These are phyloP conservation scores for Phenganax marumi DNA, from an alignment of 92 coral and sea anemone species.

Conservation along the genomic window DNA sequence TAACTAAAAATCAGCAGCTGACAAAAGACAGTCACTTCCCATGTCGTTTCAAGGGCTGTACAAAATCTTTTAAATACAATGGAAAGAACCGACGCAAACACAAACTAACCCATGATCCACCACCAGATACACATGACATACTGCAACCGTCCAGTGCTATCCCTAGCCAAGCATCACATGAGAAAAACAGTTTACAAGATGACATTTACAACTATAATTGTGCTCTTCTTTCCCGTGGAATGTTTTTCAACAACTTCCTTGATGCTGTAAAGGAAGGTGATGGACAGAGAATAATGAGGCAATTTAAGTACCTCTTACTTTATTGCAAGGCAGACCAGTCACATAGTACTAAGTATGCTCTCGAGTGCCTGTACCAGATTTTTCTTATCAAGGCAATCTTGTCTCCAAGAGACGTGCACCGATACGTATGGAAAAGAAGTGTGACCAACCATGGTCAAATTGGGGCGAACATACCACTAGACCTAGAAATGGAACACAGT, in stretches of 20 bases:
- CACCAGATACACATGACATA: conserved; percentile 22
- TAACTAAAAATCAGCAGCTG: conserved; percentile 38
- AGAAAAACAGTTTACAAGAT: conserved; percentile 27
- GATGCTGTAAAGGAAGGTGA: conserved; percentile 66
- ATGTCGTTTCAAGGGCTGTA: conserved; percentile 56
- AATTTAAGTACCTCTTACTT: conserved; percentile 56
- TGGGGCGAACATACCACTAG: conserved; percentile 65
- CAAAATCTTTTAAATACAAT: conserved; percentile 50
- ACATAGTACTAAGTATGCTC: conserved; percentile 61
- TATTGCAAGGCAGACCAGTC: conserved; percentile 60
- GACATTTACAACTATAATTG: conserved; percentile 57
- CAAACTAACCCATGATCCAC: conserved; percentile 52
- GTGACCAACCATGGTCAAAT: conserved; percentile 55
- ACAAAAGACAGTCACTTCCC: conserved; percentile 67
- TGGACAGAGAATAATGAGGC: conserved; percentile 63
- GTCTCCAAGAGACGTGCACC: conserved; percentile 57
- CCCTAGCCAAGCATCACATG: neutral
- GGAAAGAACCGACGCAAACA: conserved; percentile 53
- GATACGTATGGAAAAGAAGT: conserved; percentile 63
- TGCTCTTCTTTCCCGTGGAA: conserved; percentile 60
- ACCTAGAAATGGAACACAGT: conserved; percentile 66
- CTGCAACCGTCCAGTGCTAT: neutral
- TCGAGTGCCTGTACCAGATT: conserved; percentile 66
- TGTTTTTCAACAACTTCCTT: conserved; percentile 58
- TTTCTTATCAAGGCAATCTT: conserved; percentile 50